phyloP scores from a whole-genome alignment of 1,140 invertebrate species.

The Orchesella cincta region DNA sequence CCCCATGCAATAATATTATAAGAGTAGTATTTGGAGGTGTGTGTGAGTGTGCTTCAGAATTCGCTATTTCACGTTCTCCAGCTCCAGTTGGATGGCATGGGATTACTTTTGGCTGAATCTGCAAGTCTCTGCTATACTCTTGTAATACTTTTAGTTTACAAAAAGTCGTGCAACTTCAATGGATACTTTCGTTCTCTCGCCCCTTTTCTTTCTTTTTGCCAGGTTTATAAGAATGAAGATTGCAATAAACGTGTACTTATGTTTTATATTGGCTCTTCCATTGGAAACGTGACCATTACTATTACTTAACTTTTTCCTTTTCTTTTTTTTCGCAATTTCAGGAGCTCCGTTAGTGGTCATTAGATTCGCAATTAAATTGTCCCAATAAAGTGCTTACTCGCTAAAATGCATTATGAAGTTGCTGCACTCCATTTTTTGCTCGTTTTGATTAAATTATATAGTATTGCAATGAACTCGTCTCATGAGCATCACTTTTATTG shows the following conservation, averaged over 20 bases:
- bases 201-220: neutral
- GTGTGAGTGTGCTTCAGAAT: too few species aligned
- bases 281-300: neutral
- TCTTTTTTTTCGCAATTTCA: neutral
- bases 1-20: too few species aligned
- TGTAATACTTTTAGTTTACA: neutral
- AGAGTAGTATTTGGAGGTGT: too few species aligned
- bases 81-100: neutral
- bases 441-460: too few species aligned
- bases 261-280: neutral
- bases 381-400: too few species aligned
- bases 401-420: too few species aligned
- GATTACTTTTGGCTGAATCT: conserved; percentile 14
- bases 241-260: neutral
- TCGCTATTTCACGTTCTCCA: too few species aligned
- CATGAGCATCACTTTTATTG: too few species aligned
- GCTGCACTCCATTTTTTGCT: too few species aligned
- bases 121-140: neutral
- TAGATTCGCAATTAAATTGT: too few species aligned
- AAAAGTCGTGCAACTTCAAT: neutral
- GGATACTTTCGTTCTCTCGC: neutral
- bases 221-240: neutral
- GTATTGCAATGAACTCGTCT: too few species aligned
- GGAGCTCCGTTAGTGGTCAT: neutral
- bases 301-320: neutral